Conservation (phyloP, 1,140 invertebrate genomes). For the Berghia stephanieae region DNA sequence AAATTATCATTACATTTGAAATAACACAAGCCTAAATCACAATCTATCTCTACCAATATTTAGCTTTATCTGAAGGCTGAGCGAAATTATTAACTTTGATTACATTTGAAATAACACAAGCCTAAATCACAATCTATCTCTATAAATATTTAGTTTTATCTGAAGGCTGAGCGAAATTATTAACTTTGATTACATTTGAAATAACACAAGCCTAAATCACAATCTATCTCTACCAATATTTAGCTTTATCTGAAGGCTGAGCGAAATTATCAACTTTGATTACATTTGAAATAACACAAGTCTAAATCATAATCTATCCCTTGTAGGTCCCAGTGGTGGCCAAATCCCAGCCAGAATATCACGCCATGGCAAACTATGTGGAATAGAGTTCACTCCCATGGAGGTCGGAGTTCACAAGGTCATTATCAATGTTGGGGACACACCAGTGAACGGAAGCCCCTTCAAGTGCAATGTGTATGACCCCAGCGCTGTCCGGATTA, state of each 20-base stretch:
- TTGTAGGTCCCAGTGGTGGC: slow-evolving; percentile 72
- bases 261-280: background rate
- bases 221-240: no score
- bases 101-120: no score
- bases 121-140: no score
- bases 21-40: no score
- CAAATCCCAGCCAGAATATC: slow-evolving; percentile 67
- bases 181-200: no score
- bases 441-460: slow-evolving; percentile 72
- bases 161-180: no score
- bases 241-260: background rate
- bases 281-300: background rate
- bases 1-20: no score
- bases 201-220: no score
- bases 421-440: slow-evolving; percentile 57
- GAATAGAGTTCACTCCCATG: slow-evolving; percentile 87
- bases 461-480: slow-evolving; percentile 86
- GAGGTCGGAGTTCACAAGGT: slow-evolving; percentile 81
- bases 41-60: no score
- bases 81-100: no score
- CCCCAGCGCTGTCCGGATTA: slow-evolving; percentile 80
- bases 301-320: slow-evolving; percentile 17
- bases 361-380: slow-evolving; percentile 73
- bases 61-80: no score
- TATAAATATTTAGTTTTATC: no score